These are phyloP conservation scores for human (Homo sapiens) DNA, from an alignment of 2,113 vertebrate species.

Conservation along the genomic window GRCh38 chr6:109067001-109067500, in stretches of 20 bases:
- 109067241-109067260: not conserved
- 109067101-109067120: not conserved
- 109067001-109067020: not conserved
- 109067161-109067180: not conserved
- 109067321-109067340: not conserved
- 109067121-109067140: not conserved
- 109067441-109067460: not conserved
- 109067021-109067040: slow-evolving; percentile 11
- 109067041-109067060: not conserved
- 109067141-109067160: not conserved
- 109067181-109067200: not conserved
- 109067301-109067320: not conserved
- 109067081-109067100: slow-evolving; percentile 18
- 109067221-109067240: not conserved
- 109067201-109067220: not conserved
- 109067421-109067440: not conserved
- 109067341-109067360: not conserved
- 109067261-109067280: not conserved
- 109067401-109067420: not conserved
- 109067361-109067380: not conserved
- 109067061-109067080: not conserved
- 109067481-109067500: not conserved
- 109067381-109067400: not conserved
- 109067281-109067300: not conserved
- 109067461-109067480: slow-evolving; percentile 8